These are phyloP conservation scores for Enteromius argenteus DNA, from an alignment of 2,797 vertebrate species.

Conservation along the genomic window DNA sequence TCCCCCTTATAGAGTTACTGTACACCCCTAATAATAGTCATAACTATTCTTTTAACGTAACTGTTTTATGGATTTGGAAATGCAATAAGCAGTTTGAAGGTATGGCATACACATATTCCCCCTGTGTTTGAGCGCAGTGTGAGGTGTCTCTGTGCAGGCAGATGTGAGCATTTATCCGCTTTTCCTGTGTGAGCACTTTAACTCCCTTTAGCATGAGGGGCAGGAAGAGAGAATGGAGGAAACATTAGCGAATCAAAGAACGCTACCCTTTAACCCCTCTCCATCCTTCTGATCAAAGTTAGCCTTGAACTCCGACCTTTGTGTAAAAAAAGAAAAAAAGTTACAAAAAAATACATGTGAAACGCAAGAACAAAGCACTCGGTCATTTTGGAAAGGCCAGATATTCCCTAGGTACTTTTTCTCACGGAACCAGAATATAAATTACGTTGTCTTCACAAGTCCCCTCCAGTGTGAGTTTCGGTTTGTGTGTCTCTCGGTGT, in stretches of 20 bases:
- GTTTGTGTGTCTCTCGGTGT: not conserved
- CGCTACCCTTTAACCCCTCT: slow-evolving; percentile 28
- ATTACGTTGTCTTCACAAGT: slow-evolving; percentile 44
- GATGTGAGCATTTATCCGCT: slow-evolving; percentile 12
- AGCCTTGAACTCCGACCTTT: slow-evolving; percentile 52
- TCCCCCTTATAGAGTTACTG: not conserved
- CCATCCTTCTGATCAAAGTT: slow-evolving; percentile 59
- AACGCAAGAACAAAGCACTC: slow-evolving; percentile 43
- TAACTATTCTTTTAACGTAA: not conserved
- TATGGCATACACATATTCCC: not conserved
- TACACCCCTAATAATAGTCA: not conserved
- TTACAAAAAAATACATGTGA: slow-evolving; percentile 38
- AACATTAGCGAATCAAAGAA: slow-evolving; percentile 60
- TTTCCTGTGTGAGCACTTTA: slow-evolving; percentile 56
- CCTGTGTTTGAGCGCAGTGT: not conserved
- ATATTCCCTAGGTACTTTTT: slow-evolving; percentile 42
- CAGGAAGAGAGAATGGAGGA: slow-evolving; percentile 55
- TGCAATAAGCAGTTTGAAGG: not conserved
- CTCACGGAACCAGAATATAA: slow-evolving; percentile 53
- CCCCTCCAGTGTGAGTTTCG: not conserved
- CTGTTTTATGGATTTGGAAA: not conserved
- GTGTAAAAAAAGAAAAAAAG: slow-evolving; percentile 6
- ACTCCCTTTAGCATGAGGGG: slow-evolving; percentile 55
- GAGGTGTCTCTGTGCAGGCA: slow-evolving; percentile 3
- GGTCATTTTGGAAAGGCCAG: slow-evolving; percentile 38